These are phyloP conservation scores for Ornithoptera alexandrae DNA, from an alignment of 2,888 invertebrate species.

Conservation along the genomic window DNA sequence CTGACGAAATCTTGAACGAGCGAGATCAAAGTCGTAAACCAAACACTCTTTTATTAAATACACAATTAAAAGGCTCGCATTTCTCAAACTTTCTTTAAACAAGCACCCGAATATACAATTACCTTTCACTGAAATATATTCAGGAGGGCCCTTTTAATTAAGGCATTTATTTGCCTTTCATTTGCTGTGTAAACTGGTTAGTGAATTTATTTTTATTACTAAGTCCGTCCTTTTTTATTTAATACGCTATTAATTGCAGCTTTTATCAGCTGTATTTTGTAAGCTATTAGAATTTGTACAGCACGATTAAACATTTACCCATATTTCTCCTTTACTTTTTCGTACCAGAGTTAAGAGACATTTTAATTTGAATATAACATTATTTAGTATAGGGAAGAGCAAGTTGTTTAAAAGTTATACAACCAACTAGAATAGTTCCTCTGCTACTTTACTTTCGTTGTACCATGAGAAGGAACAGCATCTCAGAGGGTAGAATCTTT, in stretches of 20 bases:
- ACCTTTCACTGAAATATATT: slow-evolving; percentile 24
- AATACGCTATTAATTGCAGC: background rate
- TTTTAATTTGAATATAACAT: too few relatives aligned
- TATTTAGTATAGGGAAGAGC: too few relatives aligned
- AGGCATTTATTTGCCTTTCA: slow-evolving; percentile 27
- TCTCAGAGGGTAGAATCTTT: too few relatives aligned
- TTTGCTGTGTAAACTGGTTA: slow-evolving; percentile 24
- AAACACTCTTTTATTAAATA: slow-evolving; percentile 20
- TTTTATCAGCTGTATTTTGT: background rate
- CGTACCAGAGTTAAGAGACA: too few relatives aligned
- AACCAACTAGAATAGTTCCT: too few relatives aligned
- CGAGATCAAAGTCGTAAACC: slow-evolving; percentile 7
- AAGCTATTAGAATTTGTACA: background rate
- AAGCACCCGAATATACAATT: slow-evolving; percentile 24
- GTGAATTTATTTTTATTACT: slow-evolving; percentile 15
- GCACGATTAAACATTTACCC: background rate
- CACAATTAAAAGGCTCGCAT: slow-evolving; percentile 19
- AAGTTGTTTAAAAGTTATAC: too few relatives aligned
- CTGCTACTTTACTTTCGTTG: too few relatives aligned
- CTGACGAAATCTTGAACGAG: slow-evolving; percentile 7
- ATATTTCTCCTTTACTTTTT: too few relatives aligned
- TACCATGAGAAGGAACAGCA: too few relatives aligned
- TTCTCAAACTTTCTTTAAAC: slow-evolving; percentile 22
- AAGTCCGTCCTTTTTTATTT: slow-evolving; percentile 1
- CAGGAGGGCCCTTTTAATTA: slow-evolving; percentile 27